A percentile compares a stretch with the other conserved stretches of the same genome.
These are phyloP conservation scores for Oncorhynchus clarkii DNA, from an alignment of 2,113 vertebrate genomes.

Conservation along the genomic window DNA sequence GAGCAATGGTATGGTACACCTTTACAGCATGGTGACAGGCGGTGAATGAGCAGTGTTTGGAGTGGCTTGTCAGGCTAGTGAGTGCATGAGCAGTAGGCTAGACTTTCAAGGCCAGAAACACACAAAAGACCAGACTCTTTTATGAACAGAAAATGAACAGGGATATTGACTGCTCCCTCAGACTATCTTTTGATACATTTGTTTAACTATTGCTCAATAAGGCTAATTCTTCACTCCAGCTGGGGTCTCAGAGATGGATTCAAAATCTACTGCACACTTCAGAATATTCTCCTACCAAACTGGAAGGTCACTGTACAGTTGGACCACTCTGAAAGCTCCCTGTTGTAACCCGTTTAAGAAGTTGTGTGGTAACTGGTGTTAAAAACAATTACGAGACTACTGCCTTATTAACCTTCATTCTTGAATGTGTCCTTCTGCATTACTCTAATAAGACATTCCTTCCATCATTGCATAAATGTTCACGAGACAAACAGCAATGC, in stretches of 20 bases:
- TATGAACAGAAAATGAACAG: conserved; percentile 39
- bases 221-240: conserved; percentile 24
- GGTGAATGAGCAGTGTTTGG: conserved; percentile 52
- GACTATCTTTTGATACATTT: too few species aligned
- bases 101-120: conserved; percentile 47
- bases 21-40: conserved; percentile 53
- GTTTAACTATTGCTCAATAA: conserved; percentile 10
- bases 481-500: neutral
- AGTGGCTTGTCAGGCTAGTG: conserved; percentile 2
- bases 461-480: neutral
- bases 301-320: neutral
- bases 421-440: neutral
- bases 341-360: neutral
- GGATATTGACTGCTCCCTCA: conserved; percentile 16
- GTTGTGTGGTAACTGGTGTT: neutral
- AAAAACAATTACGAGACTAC: neutral
- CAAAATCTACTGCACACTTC: too few species aligned
- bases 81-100: conserved; percentile 31
- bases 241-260: conserved; percentile 21
- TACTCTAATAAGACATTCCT: neutral
- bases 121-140: conserved; percentile 32
- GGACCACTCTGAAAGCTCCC: neutral
- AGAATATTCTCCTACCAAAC: neutral
- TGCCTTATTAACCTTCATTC: neutral
- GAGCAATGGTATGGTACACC: conserved; percentile 48